A percentile compares a stretch with the other conserved stretches of the same genome.
phyloP scores from a whole-genome alignment of 2,113 vertebrate species.

The Oreochromis tanganicae region DNA sequence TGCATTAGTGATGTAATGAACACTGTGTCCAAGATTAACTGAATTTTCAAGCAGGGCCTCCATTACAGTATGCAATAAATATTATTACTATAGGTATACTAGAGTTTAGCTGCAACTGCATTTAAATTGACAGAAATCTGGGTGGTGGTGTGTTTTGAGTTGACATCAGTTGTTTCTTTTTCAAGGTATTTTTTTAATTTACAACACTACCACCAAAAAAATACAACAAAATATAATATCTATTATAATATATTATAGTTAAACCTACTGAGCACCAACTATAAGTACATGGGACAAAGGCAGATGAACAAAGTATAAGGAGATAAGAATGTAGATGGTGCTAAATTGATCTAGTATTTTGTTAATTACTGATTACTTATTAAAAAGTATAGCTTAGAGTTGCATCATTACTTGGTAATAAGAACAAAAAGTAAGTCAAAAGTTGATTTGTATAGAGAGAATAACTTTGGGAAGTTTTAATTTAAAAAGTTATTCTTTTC shows the following conservation, averaged over 20 bases:
- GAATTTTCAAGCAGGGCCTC: neutral
- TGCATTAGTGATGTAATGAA: slow-evolving; percentile 38
- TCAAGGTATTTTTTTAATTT: neutral
- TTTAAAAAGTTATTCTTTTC: neutral
- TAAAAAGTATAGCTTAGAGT: neutral
- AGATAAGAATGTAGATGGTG: neutral
- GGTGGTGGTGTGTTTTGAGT: neutral
- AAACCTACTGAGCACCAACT: neutral
- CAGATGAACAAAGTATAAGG: neutral
- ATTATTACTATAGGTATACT: neutral
- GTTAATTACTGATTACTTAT: neutral
- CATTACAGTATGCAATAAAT: neutral
- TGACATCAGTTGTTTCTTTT: neutral
- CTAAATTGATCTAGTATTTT: neutral
- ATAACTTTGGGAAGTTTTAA: neutral
- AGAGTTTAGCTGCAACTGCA: neutral
- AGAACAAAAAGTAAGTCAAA: neutral
- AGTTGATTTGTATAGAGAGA: neutral
- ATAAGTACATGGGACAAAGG: neutral
- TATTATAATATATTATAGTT: neutral
- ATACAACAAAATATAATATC: neutral
- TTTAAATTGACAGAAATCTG: neutral
- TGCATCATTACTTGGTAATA: neutral
- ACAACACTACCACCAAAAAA: neutral
- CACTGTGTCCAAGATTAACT: slow-evolving; percentile 17